Percentiles rank a stretch among this genome's conserved stretches.
Evolutionary conservation across 2,797 vertebrate genomes (phyloP).

Genomic region (Karalla daura): DNA sequence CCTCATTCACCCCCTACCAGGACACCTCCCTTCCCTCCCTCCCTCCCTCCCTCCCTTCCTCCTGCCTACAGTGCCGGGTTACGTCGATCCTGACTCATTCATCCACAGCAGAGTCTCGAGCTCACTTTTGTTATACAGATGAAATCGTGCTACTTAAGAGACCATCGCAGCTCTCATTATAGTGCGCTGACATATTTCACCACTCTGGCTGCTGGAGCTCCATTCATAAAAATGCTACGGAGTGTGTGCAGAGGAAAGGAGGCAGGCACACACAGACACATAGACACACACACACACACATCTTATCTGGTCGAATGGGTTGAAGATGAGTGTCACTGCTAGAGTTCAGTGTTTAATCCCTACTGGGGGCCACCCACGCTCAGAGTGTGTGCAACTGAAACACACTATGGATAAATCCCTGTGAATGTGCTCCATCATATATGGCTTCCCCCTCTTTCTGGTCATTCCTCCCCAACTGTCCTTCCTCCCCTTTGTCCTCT

Average conservation of each 20-base stretch:
- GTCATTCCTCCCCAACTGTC: constrained; percentile 11
- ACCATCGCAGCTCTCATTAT: constrained; percentile 60
- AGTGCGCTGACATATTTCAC: constrained; percentile 65
- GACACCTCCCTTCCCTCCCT: too few species aligned
- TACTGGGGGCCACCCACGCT: constrained; percentile 41
- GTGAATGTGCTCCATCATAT: constrained; percentile 16
- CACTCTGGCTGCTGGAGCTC: constrained; percentile 45
- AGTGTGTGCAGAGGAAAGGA: constrained; percentile 27
- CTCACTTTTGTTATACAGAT: constrained; percentile 69
- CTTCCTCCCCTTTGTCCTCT: constrained; percentile 44
- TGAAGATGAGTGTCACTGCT: constrained; percentile 22
- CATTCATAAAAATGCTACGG: constrained; percentile 69
- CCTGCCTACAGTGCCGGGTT: constrained; percentile 45
- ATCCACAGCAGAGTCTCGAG: constrained; percentile 65
- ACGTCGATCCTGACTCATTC: constrained; percentile 80
- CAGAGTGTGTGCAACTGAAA: constrained; percentile 17
- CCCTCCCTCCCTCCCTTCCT: too few species aligned
- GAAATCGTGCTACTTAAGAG: constrained; percentile 70
- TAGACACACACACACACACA: background rate
- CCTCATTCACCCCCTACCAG: constrained; percentile 1
- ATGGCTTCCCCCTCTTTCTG: constrained; percentile 11
- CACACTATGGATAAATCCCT: constrained; percentile 14
- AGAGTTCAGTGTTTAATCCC: constrained; percentile 29
- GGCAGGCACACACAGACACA: constrained; percentile 14
- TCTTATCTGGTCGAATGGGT: constrained; percentile 37